phyloP scores from a whole-genome alignment of 2,113 vertebrate species.

The Orientallactaga bullata region DNA sequence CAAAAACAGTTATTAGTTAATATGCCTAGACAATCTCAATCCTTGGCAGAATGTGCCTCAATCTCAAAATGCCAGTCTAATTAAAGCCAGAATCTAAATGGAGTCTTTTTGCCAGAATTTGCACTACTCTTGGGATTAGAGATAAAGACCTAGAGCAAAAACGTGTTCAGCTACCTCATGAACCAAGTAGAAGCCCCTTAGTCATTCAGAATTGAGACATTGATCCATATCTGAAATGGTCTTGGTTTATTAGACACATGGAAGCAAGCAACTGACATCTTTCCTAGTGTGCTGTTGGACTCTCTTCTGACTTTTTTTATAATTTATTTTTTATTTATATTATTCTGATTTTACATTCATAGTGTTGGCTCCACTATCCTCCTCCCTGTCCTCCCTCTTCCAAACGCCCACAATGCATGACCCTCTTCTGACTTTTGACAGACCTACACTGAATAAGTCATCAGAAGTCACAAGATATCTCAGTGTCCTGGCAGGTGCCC shows the following conservation, averaged over 20 bases:
- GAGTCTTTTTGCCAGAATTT: constrained; percentile 53
- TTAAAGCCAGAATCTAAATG: constrained; percentile 43
- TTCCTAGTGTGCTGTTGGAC: constrained; percentile 12
- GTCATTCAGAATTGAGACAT: constrained; percentile 34
- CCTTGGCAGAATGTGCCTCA: constrained; percentile 10
- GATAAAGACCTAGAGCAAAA: neutral
- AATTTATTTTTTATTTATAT: no score
- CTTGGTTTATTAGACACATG: neutral
- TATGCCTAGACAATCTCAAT: neutral
- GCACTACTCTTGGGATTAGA: neutral
- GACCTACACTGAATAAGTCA: constrained; percentile 40
- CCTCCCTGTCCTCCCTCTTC: no score
- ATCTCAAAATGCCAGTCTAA: constrained; percentile 30
- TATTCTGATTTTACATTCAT: no score
- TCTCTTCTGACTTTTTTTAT: constrained; percentile 28
- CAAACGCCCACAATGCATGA: no score
- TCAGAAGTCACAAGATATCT: constrained; percentile 49
- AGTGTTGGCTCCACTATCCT: no score
- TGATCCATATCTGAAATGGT: constrained; percentile 9
- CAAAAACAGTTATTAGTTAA: constrained; percentile 31
- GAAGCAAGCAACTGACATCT: constrained; percentile 35
- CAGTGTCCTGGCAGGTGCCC: neutral
- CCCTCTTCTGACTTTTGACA: neutral
- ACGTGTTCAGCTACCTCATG: neutral
- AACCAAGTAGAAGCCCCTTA: neutral